Conservation (phyloP, 2,113 vertebrate species). For the Malurus elegans region DNA sequence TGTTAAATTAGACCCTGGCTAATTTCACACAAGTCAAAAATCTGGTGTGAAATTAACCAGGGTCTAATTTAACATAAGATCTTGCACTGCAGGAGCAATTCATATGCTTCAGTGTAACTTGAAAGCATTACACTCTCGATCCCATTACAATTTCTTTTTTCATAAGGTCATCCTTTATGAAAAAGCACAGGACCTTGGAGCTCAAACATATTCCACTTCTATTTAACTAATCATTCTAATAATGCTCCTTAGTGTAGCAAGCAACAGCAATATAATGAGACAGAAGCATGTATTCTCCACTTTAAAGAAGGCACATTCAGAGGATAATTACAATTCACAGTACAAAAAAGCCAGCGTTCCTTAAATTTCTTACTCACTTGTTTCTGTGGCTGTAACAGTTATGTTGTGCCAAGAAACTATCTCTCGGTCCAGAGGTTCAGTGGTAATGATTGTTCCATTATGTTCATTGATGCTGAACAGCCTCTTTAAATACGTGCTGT, state of each 20-base stretch:
- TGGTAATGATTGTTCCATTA: constrained; percentile 83
- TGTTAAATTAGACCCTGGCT: constrained; percentile 56
- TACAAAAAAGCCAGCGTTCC: neutral
- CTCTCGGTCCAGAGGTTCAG: constrained; percentile 85
- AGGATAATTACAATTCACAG: constrained; percentile 16
- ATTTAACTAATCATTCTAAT: constrained; percentile 38
- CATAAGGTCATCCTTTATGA: constrained; percentile 32
- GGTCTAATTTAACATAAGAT: constrained; percentile 44
- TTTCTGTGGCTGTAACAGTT: constrained; percentile 85
- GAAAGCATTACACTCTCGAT: neutral
- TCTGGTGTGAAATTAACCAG: constrained; percentile 36
- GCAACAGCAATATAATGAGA: constrained; percentile 3
- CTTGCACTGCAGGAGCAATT: constrained; percentile 13
- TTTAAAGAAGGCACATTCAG: neutral
- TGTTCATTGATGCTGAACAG: constrained; percentile 82
- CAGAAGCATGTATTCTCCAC: neutral
- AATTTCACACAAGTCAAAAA: constrained; percentile 49
- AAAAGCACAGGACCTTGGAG: constrained; percentile 27
- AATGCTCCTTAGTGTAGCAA: constrained; percentile 11
- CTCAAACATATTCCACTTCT: neutral
- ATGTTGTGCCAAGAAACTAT: constrained; percentile 85
- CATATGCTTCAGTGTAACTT: constrained; percentile 4
- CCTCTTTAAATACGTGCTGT: constrained; percentile 59
- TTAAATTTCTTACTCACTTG: constrained; percentile 76
- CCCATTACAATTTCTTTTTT: neutral